Percentiles rank a stretch among this genome's conserved stretches.
phyloP scores from a whole-genome alignment of 2,888 invertebrate genomes.

The Lymantria dispar region DNA sequence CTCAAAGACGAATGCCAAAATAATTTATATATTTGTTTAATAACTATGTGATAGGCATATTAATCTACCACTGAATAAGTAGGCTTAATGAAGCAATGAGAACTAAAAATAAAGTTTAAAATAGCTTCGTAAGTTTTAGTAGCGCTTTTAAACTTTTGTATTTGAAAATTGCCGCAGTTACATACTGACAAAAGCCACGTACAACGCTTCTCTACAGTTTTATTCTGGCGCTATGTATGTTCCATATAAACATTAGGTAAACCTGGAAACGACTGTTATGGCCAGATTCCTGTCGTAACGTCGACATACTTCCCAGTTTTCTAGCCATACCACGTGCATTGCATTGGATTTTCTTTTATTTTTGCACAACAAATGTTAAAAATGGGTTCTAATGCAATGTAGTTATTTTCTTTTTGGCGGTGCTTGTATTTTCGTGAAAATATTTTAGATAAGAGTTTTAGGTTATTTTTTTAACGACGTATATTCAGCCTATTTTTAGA shows the following conservation, averaged over 20 bases:
- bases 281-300: constrained; percentile 31
- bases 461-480: no score
- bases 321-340: constrained; percentile 12
- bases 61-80: no score
- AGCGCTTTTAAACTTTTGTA: no score
- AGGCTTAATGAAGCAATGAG: no score
- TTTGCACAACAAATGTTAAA: constrained; percentile 16
- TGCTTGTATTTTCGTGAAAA: no score
- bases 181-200: background rate
- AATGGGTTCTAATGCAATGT: constrained; percentile 14
- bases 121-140: no score
- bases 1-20: no score
- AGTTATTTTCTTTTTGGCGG: constrained; percentile 10
- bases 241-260: constrained; percentile 5
- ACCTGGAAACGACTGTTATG: constrained; percentile 25
- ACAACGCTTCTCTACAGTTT: background rate
- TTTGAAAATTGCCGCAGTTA: background rate
- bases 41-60: no score
- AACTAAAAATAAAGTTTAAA: no score
- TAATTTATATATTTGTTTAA: no score
- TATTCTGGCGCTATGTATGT: background rate
- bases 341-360: constrained; percentile 5
- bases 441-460: no score
- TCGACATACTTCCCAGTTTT: constrained; percentile 26
- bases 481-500: no score